These are phyloP conservation scores for Lymantria dispar DNA, from an alignment of 2,888 invertebrate genomes.

Conservation along the genomic window DNA sequence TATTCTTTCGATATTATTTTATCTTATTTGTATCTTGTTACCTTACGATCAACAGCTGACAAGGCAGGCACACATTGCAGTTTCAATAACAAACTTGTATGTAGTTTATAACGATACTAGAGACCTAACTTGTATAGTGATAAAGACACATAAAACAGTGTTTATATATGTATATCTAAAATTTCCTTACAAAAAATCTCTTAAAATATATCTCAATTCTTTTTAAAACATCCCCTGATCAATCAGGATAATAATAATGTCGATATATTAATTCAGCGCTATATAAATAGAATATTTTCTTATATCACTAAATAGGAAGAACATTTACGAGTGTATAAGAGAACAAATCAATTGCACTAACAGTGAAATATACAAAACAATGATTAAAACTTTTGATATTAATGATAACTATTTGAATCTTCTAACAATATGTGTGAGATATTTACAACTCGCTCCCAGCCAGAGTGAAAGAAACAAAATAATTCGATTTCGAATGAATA, in stretches of 20 bases:
- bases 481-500: neutral
- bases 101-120: slow-evolving; percentile 50
- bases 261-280: slow-evolving; percentile 61
- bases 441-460: slow-evolving; percentile 6
- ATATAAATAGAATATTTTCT: slow-evolving; percentile 75
- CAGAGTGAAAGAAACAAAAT: neutral
- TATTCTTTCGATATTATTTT: slow-evolving; percentile 44
- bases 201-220: slow-evolving; percentile 79
- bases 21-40: slow-evolving; percentile 48
- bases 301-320: slow-evolving; percentile 74
- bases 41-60: slow-evolving; percentile 46
- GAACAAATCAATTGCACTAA: slow-evolving; percentile 76
- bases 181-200: slow-evolving; percentile 76
- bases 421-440: slow-evolving; percentile 7
- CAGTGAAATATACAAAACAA: slow-evolving; percentile 55
- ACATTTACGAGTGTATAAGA: slow-evolving; percentile 66
- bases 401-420: slow-evolving; percentile 19
- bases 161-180: slow-evolving; percentile 67
- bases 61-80: slow-evolving; percentile 59
- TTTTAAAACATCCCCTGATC: slow-evolving; percentile 50
- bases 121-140: slow-evolving; percentile 67
- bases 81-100: slow-evolving; percentile 48
- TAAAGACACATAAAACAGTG: slow-evolving; percentile 73
- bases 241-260: slow-evolving; percentile 50
- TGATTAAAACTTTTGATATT: slow-evolving; percentile 32